A percentile compares a stretch with the other conserved stretches of the same genome.
phyloP scores from a whole-genome alignment of 2,888 invertebrate genomes.

The Chorisops tibialis region DNA sequence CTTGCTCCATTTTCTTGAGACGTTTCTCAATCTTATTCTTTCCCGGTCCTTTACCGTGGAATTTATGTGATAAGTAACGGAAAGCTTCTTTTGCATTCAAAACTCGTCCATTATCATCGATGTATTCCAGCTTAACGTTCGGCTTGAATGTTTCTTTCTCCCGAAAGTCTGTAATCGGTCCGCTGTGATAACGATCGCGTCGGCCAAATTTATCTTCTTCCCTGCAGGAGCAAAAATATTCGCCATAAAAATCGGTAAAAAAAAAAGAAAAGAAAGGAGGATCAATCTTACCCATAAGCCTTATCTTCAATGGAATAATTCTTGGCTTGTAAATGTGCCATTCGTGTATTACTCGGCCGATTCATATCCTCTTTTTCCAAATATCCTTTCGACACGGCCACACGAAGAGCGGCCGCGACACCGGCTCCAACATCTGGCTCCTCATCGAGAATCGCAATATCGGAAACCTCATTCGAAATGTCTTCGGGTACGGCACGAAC shows the following conservation, averaged over 20 bases:
- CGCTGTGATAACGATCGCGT: slow-evolving; percentile 69
- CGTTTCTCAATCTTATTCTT: slow-evolving; percentile 98
- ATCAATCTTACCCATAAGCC: slow-evolving; percentile 58
- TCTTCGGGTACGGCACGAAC: slow-evolving; percentile 53
- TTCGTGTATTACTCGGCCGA: slow-evolving; percentile 66
- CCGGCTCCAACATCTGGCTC: slow-evolving; percentile 92
- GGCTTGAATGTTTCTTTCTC: slow-evolving; percentile 90
- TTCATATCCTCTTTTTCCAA: slow-evolving; percentile 77
- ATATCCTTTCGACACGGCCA: slow-evolving; percentile 93
- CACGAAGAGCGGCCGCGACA: slow-evolving; percentile 82
- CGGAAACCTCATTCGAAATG: slow-evolving; percentile 49
- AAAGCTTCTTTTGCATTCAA: slow-evolving; percentile 96
- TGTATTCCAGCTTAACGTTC: slow-evolving; percentile 92
- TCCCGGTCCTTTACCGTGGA: slow-evolving; percentile 98
- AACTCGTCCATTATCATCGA: slow-evolving; percentile 91
- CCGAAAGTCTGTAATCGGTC: slow-evolving; percentile 86
- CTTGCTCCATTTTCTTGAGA: slow-evolving; percentile 89
- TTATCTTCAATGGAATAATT: slow-evolving; percentile 80
- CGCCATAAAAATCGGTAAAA: neutral
- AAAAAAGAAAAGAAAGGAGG: neutral
- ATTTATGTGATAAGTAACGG: slow-evolving; percentile 93
- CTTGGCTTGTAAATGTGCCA: slow-evolving; percentile 73
- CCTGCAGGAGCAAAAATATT: slow-evolving; percentile 45
- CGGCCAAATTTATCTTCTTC: slow-evolving; percentile 77
- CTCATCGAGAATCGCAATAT: slow-evolving; percentile 66